phyloP scores from a whole-genome alignment of 1,140 invertebrate species.

The Scylla paramamosain region DNA sequence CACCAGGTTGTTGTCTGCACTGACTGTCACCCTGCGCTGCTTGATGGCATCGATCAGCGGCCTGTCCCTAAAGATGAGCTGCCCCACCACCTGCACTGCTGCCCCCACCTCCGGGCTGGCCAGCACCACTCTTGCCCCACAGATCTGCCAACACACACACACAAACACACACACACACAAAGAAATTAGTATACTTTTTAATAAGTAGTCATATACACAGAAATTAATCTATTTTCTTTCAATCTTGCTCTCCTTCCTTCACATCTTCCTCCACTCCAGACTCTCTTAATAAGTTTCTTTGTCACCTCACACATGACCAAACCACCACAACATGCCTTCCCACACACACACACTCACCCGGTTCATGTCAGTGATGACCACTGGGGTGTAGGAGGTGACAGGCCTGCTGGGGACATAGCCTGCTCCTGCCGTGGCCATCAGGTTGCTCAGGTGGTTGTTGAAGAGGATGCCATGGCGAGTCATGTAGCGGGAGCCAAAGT shows the following conservation, averaged over 20 bases:
- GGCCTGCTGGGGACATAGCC: constrained; percentile 32
- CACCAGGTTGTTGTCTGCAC: constrained; percentile 44
- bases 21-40: constrained; percentile 70
- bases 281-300: too few species aligned
- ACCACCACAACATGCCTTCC: too few species aligned
- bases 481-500: constrained; percentile 74
- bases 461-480: constrained; percentile 74
- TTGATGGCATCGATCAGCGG: constrained; percentile 66
- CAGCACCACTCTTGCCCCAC: constrained; percentile 69
- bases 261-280: background rate
- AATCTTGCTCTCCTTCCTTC: too few species aligned
- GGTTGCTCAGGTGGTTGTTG: constrained; percentile 73
- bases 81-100: constrained; percentile 68
- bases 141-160: constrained; percentile 61
- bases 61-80: constrained; percentile 57
- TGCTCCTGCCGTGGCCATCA: background rate
- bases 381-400: constrained; percentile 69
- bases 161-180: too few species aligned
- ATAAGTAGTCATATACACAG: background rate
- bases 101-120: constrained; percentile 63
- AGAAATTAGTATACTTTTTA: background rate
- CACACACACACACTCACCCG: constrained; percentile 56
- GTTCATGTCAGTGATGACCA: constrained; percentile 62
- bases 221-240: background rate
- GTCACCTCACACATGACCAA: too few species aligned